These are phyloP conservation scores for Metopia argyrocephala DNA, from an alignment of 2,888 invertebrate species.

Conservation along the genomic window DNA sequence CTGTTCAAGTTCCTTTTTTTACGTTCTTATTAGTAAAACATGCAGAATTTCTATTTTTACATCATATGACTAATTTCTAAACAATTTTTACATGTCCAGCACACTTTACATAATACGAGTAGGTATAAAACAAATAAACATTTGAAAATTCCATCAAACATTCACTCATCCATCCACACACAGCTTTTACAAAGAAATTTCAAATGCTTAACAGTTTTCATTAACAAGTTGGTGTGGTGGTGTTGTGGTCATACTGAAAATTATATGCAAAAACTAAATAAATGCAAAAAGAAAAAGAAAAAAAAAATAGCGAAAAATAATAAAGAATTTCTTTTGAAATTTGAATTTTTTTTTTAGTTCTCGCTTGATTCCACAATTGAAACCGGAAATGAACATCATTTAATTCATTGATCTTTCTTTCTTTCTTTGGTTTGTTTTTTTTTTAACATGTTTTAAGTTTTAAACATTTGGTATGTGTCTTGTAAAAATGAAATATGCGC, in stretches of 20 bases:
- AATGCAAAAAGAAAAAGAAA: too few relatives aligned
- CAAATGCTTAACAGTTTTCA: background rate
- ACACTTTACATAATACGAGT: too few relatives aligned
- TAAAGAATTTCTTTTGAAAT: slow-evolving; percentile 23
- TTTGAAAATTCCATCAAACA: background rate
- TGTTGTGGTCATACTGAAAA: background rate
- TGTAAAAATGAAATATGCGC: background rate
- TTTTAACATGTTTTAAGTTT: too few relatives aligned
- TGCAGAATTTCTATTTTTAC: too few relatives aligned
- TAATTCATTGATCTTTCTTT: slow-evolving; percentile 40
- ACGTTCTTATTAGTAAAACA: too few relatives aligned
- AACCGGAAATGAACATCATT: slow-evolving; percentile 61
- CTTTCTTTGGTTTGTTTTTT: too few relatives aligned
- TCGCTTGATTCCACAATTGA: slow-evolving; percentile 36
- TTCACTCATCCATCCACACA: background rate
- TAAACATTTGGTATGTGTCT: background rate
- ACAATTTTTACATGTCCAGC: too few relatives aligned
- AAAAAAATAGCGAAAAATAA: background rate
- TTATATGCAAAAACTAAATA: too few relatives aligned
- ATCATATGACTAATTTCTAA: too few relatives aligned
- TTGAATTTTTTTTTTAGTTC: background rate
- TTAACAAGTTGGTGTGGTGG: background rate
- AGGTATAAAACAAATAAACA: background rate
- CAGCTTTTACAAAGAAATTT: background rate
- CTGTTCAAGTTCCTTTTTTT: too few relatives aligned